Conservation (phyloP, 23 tunicate species). For the Trididemnum miniatum region DNA sequence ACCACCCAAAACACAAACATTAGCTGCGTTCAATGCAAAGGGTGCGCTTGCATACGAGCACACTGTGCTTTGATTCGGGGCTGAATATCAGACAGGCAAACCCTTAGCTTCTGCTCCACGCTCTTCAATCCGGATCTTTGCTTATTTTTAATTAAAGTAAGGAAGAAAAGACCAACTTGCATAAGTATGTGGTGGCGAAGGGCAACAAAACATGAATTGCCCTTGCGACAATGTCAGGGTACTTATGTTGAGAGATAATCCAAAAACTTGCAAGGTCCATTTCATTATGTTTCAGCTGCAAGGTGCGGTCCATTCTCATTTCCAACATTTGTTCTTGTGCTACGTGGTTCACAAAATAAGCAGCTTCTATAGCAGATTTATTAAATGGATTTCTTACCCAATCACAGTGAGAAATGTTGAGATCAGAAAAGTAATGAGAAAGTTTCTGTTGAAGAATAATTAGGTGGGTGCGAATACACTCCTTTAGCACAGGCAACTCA, state of each 20-base stretch:
- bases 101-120: conserved; percentile 24
- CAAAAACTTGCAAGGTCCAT: conserved; percentile 14
- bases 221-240: not conserved
- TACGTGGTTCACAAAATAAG: not conserved
- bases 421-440: conserved; percentile 14
- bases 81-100: conserved; percentile 17
- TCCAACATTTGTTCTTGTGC: conserved; percentile 33
- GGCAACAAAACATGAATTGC: conserved; percentile 10
- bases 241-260: conserved; percentile 2
- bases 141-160: conserved; percentile 12
- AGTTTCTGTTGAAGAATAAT: conserved; percentile 11
- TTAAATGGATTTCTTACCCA: conserved; percentile 33
- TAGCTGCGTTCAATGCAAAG: conserved; percentile 26
- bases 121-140: conserved; percentile 24
- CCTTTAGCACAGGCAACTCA: not conserved
- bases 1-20: no score
- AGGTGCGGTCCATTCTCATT: conserved; percentile 13
- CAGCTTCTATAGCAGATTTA: not conserved
- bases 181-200: conserved; percentile 15
- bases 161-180: conserved; percentile 25
- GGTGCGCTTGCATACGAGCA: conserved; percentile 16
- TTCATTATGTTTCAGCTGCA: conserved; percentile 29
- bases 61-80: conserved; percentile 31
- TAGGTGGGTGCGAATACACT: not conserved
- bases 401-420: conserved; percentile 4